Evolutionary conservation across 2,888 invertebrate species (phyloP), one percentile per base, ranked within the genome.

Genomic region (Apodemia zela): DNA sequence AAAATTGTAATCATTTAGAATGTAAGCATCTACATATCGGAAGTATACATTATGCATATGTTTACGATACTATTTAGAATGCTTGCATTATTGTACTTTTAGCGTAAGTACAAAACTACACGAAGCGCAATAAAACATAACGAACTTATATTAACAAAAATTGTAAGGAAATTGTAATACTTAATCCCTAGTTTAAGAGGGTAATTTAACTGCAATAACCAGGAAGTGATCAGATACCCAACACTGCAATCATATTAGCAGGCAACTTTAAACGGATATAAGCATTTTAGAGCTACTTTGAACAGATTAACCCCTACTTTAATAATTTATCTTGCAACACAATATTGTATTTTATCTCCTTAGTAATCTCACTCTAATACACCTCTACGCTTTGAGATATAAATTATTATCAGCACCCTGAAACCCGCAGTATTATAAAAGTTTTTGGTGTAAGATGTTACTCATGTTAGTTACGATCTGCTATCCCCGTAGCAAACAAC

Each of bases 261-360:
- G 60, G 47, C 61, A 60, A 69, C 64, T 66, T 67, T 63, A 68
- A 68, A 59, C 68, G 69, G 65, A 69, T 70, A 66, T 67, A 65
- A 66, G 62, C 63, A 66, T 63, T 68, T 63, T 21, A 62, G n/a
- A 66, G 66, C 63, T 68, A 62, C 59, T 65, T 61, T 63, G 57
- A 66, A 63, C 65, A 67, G 21, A 51, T 21, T 62, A 62, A 33
- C 21, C 21, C 21, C 42, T 59, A 29, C 38, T 49, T 10, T 29
- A 49, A 38, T 29, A 49, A 38, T 25, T 63, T 35, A 60, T 51
- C 33, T 54, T 47, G 45, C 15, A 58, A 6, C 25, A 51, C 11
- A 21, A 21, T 13, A 21, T 51, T 21, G 11, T 21, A 11, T 13
- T 51, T 51, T 45, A 45, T 45, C 45, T 38, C 3, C 38, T 38